Evolutionary conservation across 1,140 invertebrate genomes (phyloP), one percentile per base, ranked within the genome.

Genomic region (Tribolium madens): DNA sequence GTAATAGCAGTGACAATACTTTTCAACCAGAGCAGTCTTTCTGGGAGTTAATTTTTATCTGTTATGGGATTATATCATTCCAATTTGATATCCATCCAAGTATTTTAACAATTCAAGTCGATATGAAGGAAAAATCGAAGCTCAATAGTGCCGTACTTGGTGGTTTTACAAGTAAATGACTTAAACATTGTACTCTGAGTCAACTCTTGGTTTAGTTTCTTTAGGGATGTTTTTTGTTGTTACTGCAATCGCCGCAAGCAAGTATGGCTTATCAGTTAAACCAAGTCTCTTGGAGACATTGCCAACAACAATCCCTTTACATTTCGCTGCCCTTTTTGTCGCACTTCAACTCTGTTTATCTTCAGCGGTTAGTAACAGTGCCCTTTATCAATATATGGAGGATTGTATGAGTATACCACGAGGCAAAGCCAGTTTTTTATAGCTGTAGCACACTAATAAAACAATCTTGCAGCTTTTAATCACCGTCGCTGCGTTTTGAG

Each of bases 1-100:
- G 17, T 48, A 7, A 31, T 9, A 12, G 14, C 13, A 10, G n/a
- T 52, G 10, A 64, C 17, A 18, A 12, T 9, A 52, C 10, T 50
- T 31, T 70, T 9, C 42, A 47, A 70, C 52, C 75, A 0, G 60
- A 76, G 17, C 31, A 73, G 9, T 53, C 79, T 2, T 57, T 80
- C 10, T 89, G 87, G 79, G 78, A 89, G 50, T 86, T 88, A 57
- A 83, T 92, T 7, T 84, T 91, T 0, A 88, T 87, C 53, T 89
- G 89, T 10, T 91, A 91, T 76, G 92, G 91, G 46, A 89, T 92
- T 48, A 84, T 93, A 31, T 89, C 90, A 7, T 93, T 92, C 81
- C 91, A 91, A 86, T 95, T 94, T 79, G 93, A 94, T 80, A 91
- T 94, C 46, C 93, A 95, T 87, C 93, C 93, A 2, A 91, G 92